phyloP scores from a whole-genome alignment of 1,140 invertebrate genomes.

The Aphaenogaster floridana region DNA sequence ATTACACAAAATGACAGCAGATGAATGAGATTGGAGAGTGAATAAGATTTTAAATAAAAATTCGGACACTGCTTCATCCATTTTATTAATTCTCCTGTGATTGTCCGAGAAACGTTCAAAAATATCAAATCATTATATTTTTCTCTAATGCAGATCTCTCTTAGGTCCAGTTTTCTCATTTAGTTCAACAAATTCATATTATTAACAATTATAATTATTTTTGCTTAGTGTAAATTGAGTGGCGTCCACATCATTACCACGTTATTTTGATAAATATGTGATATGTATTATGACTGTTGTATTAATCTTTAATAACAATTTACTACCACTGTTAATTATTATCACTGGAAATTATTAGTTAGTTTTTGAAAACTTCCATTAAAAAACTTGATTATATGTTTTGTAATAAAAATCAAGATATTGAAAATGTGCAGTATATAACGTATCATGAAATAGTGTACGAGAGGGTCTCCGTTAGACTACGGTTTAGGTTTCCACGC shows the following conservation, averaged over 20 bases:
- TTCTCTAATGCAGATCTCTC: background rate
- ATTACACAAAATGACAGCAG: slow-evolving; percentile 39
- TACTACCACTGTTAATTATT: background rate
- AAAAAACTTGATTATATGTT: background rate
- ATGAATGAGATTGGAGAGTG: slow-evolving; percentile 40
- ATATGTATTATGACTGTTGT: background rate
- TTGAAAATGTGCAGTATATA: background rate
- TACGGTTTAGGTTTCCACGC: slow-evolving; percentile 52
- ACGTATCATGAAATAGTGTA: background rate
- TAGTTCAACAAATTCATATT: background rate
- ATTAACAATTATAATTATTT: slow-evolving; percentile 15
- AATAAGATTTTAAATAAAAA: slow-evolving; percentile 49
- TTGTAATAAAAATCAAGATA: slow-evolving; percentile 15
- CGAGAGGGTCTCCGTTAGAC: slow-evolving; percentile 1
- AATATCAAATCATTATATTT: background rate
- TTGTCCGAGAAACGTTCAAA: slow-evolving; percentile 3
- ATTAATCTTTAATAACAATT: slow-evolving; percentile 19
- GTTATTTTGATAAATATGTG: slow-evolving; percentile 1
- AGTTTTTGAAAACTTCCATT: background rate
- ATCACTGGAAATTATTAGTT: background rate
- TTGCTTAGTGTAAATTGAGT: background rate
- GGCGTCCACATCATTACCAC: background rate
- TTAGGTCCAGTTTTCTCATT: background rate
- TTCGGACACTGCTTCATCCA: background rate
- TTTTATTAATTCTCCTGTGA: slow-evolving; percentile 22